Evolutionary conservation across 1,140 invertebrate species (phyloP), one percentile per base, ranked within the genome.

Genomic region (Ceratina japonica): DNA sequence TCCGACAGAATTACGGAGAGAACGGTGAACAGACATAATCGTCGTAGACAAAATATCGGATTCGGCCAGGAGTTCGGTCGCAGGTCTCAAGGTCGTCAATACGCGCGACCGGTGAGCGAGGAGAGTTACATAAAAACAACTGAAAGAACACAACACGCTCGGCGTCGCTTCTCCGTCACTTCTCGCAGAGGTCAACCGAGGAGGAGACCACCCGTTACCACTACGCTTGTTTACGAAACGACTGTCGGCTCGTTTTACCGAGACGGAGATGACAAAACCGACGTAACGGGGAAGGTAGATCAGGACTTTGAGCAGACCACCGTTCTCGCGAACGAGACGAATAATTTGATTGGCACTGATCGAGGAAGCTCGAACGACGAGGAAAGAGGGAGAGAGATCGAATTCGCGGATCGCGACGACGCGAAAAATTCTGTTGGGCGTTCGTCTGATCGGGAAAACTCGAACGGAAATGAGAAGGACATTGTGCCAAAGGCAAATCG

Each of bases 161-260:
- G 44, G 51, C 82, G 66, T 59, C 81, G 70, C 7, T 37, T 80
- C 12, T 10, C 18, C n/a, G n/a, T n/a, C n/a, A n/a, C n/a, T 12
- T 3, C 27, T 22, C 44, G 78, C 27, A 72, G 71, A 12, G 51
- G 65, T 18, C 59, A 24, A 7, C 20, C 27, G 15, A 75, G 65
- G 10, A 44, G 37, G 18, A 79, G 54, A 27, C 81, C 74, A n/a
- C 0, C 18, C 3, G 22, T 18, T 27, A 18, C 22, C 13, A n/a
- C 44, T 12, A 68, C 22, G 18, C 4, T n/a, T 13, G 44, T 27
- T 18, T n/a, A 24, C 2, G 18, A n/a, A 27, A 10, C 44, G 49
- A 54, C 66, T 12, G 2, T 18, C 27, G 10, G 16, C 10, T 20
- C 24, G 15, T 2, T 4, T 16, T 22, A 31, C 22, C 20, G 1